These are phyloP conservation scores for Nudaria mundana DNA, from an alignment of 2,888 invertebrate species.

Conservation along the genomic window DNA sequence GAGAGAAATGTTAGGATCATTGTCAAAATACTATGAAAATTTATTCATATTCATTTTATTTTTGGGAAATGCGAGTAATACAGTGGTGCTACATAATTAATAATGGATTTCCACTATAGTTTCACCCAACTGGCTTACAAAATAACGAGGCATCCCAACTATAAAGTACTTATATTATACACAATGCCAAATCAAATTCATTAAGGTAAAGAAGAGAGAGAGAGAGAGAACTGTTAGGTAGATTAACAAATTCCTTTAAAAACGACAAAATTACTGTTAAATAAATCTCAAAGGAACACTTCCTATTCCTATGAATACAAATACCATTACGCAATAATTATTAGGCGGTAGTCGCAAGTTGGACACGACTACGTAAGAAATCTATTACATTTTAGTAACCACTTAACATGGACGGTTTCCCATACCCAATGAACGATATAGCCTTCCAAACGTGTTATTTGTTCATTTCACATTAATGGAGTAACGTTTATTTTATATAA, in stretches of 20 bases:
- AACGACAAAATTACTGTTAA: conserved; percentile 4
- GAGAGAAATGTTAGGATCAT: too few species aligned
- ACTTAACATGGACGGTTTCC: conserved; percentile 23
- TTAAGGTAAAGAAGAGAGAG: too few species aligned
- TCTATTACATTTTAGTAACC: conserved; percentile 13
- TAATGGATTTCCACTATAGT: too few species aligned
- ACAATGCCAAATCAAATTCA: too few species aligned
- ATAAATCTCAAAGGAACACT: conserved; percentile 12
- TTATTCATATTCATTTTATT: too few species aligned
- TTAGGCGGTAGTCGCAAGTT: conserved; percentile 26
- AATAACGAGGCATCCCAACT: too few species aligned
- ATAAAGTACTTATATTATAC: too few species aligned
- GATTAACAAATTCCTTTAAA: neutral
- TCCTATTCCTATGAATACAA: conserved; percentile 20
- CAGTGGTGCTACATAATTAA: too few species aligned
- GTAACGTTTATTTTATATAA: conserved; percentile 16
- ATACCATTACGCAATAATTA: conserved; percentile 27
- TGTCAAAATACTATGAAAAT: too few species aligned
- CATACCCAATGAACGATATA: conserved; percentile 15
- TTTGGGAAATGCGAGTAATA: too few species aligned
- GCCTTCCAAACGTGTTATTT: conserved; percentile 17
- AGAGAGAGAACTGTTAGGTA: neutral
- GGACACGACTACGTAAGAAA: conserved; percentile 24
- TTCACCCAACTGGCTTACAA: too few species aligned
- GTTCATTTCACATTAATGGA: conserved; percentile 14